Evolutionary conservation across 37 sponge, comb jelly and placozoan genomes (phyloP), one percentile per base, ranked within the genome.

Genomic region (Agelas oroides): DNA sequence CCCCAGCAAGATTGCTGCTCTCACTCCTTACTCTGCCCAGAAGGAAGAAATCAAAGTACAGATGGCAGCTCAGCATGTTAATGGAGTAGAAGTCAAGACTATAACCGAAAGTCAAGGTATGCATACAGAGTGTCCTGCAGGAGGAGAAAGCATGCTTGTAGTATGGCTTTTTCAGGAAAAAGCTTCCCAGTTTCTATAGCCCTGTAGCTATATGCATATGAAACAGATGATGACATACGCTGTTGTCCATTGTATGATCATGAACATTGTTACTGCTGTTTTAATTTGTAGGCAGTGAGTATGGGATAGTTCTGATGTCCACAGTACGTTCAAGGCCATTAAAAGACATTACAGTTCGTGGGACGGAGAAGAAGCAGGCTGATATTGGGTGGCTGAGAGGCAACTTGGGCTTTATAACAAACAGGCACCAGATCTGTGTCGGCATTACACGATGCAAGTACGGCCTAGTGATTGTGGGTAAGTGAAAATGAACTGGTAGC

Each of bases 11-110:
- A 64, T 89, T 41, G 89, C 83, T 53, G 78, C 77, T 39, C 77
- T 89, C 1, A 89, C 89, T 16, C 89, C 89, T 16, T 89, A 89
- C 84, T 58, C 60, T 34, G 89, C 83, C 39, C 89, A 89, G 37
- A 89, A 77, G 53, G 54, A 71, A 24, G 32, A 40, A 27, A 76
- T 80, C 34, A 72, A 25, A 13, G 30, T 8, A 46, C 69, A 67
- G 36, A 35, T 67, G 35, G 19, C 8, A 56, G 15, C 28, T 0
- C 58, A 31, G 17, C 66, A 77, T 19, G 54, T 28, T 12, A 25
- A 18, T 5, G 41, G 72, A 21, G 57, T 80, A 2, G 57, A 14
- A 27, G 75, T 80, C 5, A 52, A 36, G 6, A 87, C 86, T 39
- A 78, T 87, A 32, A 87, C 73, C 32, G 87, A 80, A 73, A 87